Conservation (phyloP, 2,113 vertebrate species). For the Penelope pileata region DNA sequence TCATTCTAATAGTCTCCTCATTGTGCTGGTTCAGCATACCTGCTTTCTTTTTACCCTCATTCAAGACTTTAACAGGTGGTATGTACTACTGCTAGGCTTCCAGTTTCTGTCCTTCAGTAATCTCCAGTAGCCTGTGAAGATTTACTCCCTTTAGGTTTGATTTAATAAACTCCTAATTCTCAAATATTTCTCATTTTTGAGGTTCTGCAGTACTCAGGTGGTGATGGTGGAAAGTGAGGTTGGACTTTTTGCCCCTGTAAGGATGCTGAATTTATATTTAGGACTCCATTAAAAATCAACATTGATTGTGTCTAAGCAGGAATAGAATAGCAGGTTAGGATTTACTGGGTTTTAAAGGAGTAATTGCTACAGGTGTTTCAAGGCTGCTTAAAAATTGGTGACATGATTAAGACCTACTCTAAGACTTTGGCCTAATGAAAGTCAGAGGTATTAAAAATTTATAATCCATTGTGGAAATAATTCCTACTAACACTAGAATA, state of each 20-base stretch:
- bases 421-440: constrained; percentile 12
- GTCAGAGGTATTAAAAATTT: background rate
- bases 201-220: background rate
- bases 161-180: background rate
- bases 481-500: background rate
- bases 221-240: background rate
- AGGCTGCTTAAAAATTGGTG: constrained; percentile 12
- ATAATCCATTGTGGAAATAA: background rate
- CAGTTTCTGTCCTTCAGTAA: background rate
- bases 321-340: background rate
- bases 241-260: background rate
- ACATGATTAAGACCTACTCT: background rate
- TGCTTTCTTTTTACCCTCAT: background rate
- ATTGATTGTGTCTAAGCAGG: background rate
- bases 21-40: constrained; percentile 1
- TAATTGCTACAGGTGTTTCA: background rate
- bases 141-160: background rate
- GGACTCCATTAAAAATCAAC: background rate
- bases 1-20: constrained; percentile 13
- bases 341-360: background rate
- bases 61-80: constrained; percentile 17
- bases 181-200: background rate
- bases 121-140: background rate
- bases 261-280: background rate
- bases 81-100: background rate